Conservation (phyloP, 2,113 vertebrate genomes). For the Rhombomys opimus region DNA sequence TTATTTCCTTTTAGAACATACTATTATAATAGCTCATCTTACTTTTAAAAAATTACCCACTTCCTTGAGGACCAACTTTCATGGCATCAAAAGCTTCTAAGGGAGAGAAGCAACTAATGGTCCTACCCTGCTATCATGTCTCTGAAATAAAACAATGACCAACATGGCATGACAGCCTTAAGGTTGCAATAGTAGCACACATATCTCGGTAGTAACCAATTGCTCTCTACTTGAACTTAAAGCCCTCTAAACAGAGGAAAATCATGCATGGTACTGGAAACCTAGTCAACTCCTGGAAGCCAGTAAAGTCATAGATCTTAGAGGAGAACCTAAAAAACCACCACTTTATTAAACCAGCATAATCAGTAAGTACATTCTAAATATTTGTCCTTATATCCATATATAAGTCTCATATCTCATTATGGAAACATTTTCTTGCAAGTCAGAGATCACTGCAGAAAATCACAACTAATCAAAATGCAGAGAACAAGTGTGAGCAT, state of each 20-base stretch:
- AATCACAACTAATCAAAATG: neutral
- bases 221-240: neutral
- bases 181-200: neutral
- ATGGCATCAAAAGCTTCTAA: neutral
- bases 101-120: neutral
- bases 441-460: neutral
- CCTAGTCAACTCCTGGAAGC: neutral
- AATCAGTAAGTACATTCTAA: neutral
- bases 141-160: neutral
- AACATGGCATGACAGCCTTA: neutral
- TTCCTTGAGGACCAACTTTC: neutral
- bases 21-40: slow-evolving; percentile 20
- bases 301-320: neutral
- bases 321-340: neutral
- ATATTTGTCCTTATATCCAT: neutral
- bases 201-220: neutral
- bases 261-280: too few relatives aligned
- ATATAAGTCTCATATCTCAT: neutral
- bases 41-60: neutral
- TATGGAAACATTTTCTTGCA: neutral
- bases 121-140: neutral
- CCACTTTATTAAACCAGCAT: neutral
- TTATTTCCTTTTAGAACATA: slow-evolving; percentile 40
- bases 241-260: neutral
- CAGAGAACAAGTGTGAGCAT: neutral